A percentile compares a stretch with the other conserved stretches of the same genome.
Evolutionary conservation across 2,113 vertebrate genomes (phyloP).

Genomic region (Leuciscus idus): DNA sequence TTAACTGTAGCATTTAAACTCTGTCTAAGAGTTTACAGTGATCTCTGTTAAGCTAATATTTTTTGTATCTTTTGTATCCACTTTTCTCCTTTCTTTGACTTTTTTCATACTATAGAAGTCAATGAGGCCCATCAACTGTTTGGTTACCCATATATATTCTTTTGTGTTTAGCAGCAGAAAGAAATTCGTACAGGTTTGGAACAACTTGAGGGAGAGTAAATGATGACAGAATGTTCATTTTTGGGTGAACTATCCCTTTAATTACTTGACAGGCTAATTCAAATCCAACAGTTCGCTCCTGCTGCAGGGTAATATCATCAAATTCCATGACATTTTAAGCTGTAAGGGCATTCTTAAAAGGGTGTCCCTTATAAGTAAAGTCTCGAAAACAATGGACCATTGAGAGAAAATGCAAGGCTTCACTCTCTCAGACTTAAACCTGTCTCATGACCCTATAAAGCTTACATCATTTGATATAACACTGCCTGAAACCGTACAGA

Average conservation of each 20-base stretch:
- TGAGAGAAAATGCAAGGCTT: conserved; percentile 46
- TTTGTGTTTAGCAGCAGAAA: too few relatives aligned
- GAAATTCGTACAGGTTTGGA: too few relatives aligned
- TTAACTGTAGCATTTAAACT: neutral
- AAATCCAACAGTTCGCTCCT: neutral
- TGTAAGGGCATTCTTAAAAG: neutral
- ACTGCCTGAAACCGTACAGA: neutral
- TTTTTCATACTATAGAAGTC: neutral
- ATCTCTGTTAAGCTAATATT: neutral
- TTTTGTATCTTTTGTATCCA: neutral
- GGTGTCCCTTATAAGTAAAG: conserved; percentile 6
- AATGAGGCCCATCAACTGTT: too few relatives aligned
- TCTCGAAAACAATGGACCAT: conserved; percentile 49
- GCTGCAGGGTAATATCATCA: neutral
- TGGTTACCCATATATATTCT: too few relatives aligned
- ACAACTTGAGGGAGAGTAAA: too few relatives aligned
- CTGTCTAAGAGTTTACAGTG: neutral
- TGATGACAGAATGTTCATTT: too few relatives aligned
- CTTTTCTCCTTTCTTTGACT: neutral
- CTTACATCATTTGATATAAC: conserved; percentile 1
- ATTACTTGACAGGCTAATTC: neutral
- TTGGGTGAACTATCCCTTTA: neutral
- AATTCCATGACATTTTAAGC: neutral
- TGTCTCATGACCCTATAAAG: conserved; percentile 25
- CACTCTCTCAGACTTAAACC: conserved; percentile 16